Evolutionary conservation across 2,888 invertebrate species (phyloP).

Genomic region (Cephus runcator): DNA sequence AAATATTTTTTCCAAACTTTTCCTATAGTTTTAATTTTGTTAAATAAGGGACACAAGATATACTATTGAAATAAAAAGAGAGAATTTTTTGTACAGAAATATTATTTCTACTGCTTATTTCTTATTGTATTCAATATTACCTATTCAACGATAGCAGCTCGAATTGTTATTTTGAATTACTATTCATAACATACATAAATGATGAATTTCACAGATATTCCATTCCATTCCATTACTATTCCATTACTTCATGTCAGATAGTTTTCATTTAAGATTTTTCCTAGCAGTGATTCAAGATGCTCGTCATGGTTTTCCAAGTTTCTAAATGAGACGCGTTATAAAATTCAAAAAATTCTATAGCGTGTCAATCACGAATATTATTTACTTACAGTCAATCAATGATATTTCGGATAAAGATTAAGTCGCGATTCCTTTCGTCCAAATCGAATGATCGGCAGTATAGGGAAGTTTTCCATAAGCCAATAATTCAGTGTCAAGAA

Average conservation of each 20-base stretch:
- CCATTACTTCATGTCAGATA: not conserved
- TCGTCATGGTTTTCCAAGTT: not conserved
- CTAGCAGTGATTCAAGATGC: not conserved
- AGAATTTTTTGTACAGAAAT: not conserved
- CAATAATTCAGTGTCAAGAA: constrained; percentile 20
- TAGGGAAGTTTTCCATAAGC: constrained; percentile 26
- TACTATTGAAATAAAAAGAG: not conserved
- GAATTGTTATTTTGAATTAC: not conserved
- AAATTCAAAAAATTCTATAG: not conserved
- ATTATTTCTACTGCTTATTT: not conserved
- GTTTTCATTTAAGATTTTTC: not conserved
- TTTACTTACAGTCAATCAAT: not conserved
- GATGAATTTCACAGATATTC: not conserved
- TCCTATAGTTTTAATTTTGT: not conserved
- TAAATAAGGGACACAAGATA: not conserved
- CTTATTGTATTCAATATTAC: not conserved
- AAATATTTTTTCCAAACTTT: not conserved
- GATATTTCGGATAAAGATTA: constrained; percentile 30
- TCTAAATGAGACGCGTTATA: not conserved
- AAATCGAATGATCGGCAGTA: constrained; percentile 38
- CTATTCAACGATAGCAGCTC: not conserved
- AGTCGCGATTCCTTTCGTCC: constrained; percentile 33
- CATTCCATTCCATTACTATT: too few relatives aligned
- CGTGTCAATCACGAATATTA: not conserved
- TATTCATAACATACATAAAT: not conserved